These are phyloP conservation scores for Hypotaenidia okinawae DNA, from an alignment of 2,797 vertebrate species.

Conservation along the genomic window DNA sequence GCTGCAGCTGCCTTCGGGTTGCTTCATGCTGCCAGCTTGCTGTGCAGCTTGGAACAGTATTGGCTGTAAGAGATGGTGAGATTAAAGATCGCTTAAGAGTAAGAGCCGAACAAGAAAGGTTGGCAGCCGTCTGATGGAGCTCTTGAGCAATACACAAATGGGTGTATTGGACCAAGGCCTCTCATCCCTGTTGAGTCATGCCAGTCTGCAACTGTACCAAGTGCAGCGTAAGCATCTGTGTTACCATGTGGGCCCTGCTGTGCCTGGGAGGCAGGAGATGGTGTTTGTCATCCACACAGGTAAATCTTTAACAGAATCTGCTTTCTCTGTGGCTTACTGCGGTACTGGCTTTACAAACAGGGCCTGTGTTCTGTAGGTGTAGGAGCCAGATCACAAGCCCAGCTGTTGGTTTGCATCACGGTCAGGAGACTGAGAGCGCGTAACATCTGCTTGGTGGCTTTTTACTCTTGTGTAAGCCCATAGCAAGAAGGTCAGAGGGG, in stretches of 20 bases:
- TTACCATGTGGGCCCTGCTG: background rate
- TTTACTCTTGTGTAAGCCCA: background rate
- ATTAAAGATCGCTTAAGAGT: background rate
- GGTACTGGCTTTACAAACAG: background rate
- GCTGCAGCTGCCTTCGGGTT: background rate
- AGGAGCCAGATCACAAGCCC: background rate
- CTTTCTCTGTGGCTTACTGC: background rate
- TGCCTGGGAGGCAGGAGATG: background rate
- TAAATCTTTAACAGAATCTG: background rate
- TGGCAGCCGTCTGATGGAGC: background rate
- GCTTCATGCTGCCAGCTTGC: background rate
- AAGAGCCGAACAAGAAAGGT: background rate
- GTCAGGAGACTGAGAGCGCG: background rate
- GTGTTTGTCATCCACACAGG: background rate
- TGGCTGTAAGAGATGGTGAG: background rate
- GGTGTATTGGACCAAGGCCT: background rate
- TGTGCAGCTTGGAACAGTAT: background rate
- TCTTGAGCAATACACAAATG: background rate
- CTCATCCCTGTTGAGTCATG: background rate
- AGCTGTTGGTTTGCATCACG: background rate
- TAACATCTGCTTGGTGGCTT: background rate
- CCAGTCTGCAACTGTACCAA: background rate
- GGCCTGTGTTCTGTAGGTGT: fast-evolving
- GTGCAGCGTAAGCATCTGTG: background rate
- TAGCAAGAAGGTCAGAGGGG: background rate